Evolutionary conservation across 2,888 invertebrate species (phyloP).

Genomic region (Dorcus hopei): DNA sequence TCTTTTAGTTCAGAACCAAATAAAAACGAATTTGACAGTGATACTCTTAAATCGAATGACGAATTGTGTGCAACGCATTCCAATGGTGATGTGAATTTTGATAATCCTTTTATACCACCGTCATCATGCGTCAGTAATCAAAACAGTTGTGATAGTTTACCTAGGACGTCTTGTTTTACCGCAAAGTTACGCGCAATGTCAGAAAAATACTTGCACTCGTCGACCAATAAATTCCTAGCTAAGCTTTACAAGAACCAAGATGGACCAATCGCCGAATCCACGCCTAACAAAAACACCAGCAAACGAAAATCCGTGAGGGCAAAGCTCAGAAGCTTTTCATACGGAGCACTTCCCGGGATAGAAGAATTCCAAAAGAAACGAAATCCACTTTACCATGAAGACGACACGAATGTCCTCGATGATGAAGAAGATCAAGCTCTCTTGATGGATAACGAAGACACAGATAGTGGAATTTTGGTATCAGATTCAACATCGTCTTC

Average conservation of each 20-base stretch:
- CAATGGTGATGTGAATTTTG: background rate
- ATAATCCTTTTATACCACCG: background rate
- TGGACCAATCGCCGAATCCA: conserved; percentile 38
- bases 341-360: conserved; percentile 69
- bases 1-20: conserved; percentile 10
- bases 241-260: conserved; percentile 60
- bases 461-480: conserved; percentile 72
- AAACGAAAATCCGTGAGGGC: conserved; percentile 47
- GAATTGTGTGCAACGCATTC: background rate
- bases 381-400: conserved; percentile 63
- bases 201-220: conserved; percentile 67
- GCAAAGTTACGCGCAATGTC: conserved; percentile 71
- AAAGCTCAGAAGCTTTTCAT: conserved; percentile 68
- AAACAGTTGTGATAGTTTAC: conserved; percentile 31
- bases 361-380: conserved; percentile 65
- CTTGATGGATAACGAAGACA: conserved; percentile 65
- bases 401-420: conserved; percentile 42
- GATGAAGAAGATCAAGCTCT: conserved; percentile 53
- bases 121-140: background rate
- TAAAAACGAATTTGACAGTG: background rate
- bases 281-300: conserved; percentile 35
- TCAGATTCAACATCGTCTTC: conserved; percentile 70
- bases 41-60: conserved; percentile 2
- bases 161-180: conserved; percentile 60
- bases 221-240: conserved; percentile 66